A percentile compares a stretch with the other conserved stretches of the same genome.
These are phyloP conservation scores for Harlomillsia oculata DNA, from an alignment of 1,140 invertebrate species.

Conservation along the genomic window DNA sequence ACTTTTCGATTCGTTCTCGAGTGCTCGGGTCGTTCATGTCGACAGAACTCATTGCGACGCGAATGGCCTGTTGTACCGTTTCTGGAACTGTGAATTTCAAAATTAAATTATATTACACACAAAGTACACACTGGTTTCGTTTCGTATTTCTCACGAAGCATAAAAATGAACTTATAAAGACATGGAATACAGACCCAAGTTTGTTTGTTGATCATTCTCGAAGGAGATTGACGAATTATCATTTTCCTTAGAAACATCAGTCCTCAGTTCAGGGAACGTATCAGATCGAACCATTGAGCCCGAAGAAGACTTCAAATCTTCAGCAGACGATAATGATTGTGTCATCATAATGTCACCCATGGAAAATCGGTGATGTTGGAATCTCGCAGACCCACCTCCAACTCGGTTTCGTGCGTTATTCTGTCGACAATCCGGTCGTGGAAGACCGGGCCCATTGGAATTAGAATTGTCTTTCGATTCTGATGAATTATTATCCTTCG, in stretches of 20 bases:
- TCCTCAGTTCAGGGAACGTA: slow-evolving; percentile 33
- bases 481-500: slow-evolving; percentile 7
- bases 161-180: no score
- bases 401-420: neutral
- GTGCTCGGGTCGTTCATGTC: slow-evolving; percentile 49
- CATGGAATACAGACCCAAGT: no score
- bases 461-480: neutral
- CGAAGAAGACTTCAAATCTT: slow-evolving; percentile 6
- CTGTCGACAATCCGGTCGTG: slow-evolving; percentile 5
- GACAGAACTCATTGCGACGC: slow-evolving; percentile 39
- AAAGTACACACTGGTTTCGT: no score
- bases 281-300: slow-evolving; percentile 29
- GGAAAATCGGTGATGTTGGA: slow-evolving; percentile 35
- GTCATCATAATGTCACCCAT: slow-evolving; percentile 34
- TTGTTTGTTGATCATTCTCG: no score
- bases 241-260: slow-evolving; percentile 27
- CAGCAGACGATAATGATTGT: slow-evolving; percentile 20
- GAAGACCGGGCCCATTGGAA: slow-evolving; percentile 8
- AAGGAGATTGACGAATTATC: neutral
- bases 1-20: slow-evolving; percentile 72
- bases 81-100: slow-evolving; percentile 20
- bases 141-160: no score
- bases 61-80: slow-evolving; percentile 24
- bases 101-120: no score
- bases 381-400: slow-evolving; percentile 3